Conservation (phyloP, 2,113 vertebrate species). For the Xyrauchen texanus region DNA sequence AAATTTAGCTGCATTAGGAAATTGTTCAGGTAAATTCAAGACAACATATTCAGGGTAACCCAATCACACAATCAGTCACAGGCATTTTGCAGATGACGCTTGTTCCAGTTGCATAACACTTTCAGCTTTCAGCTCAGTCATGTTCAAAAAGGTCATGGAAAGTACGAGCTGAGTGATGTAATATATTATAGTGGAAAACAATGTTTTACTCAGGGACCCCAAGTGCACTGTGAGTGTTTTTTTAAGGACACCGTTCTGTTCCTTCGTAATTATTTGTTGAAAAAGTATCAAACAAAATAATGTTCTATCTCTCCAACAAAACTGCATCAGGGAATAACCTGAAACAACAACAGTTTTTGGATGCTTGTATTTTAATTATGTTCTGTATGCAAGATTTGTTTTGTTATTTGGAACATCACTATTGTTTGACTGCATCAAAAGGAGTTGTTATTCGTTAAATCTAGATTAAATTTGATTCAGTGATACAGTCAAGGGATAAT, state of each 20-base stretch:
- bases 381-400: too few species aligned
- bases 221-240: constrained; percentile 8
- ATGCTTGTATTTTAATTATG: too few species aligned
- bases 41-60: neutral
- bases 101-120: constrained; percentile 7
- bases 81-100: constrained; percentile 13
- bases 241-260: neutral
- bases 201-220: too few species aligned
- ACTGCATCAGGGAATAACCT: too few species aligned
- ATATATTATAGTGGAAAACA: too few species aligned
- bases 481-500: neutral
- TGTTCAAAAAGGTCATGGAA: neutral
- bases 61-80: constrained; percentile 28
- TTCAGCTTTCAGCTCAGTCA: constrained; percentile 4
- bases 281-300: neutral
- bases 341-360: too few species aligned
- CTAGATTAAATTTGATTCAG: neutral
- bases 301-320: too few species aligned
- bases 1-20: too few species aligned
- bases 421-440: neutral
- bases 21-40: neutral
- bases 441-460: neutral
- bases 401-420: too few species aligned
- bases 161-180: neutral
- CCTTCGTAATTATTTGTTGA: neutral